Evolutionary conservation across 1,140 invertebrate genomes (phyloP), one percentile per base, ranked within the genome.

Genomic region (Linepithema humile): DNA sequence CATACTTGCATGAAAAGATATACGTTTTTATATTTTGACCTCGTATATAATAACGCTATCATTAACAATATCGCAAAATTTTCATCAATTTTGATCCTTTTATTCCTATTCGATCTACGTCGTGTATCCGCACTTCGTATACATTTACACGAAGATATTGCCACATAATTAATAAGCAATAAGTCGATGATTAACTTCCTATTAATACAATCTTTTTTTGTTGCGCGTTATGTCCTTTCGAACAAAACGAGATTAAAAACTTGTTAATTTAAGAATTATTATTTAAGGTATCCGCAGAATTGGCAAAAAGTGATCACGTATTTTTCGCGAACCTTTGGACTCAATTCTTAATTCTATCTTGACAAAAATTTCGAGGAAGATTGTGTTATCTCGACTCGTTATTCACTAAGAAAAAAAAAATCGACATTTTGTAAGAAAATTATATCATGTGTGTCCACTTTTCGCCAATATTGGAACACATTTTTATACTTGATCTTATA

Each of bases 381-480:
- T 29, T 65, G 53, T 50, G 32, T 38, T 29, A n/a, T 85, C 85
- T 91, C 85, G 82, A 85, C 88, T 64, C 15, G 10, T 45, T 90
- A 65, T 48, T 57, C 23, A 35, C 53, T 48, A 60, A 29, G n/a
- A 6, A 50, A 23, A 40, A 77, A 75, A 67, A 29, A 84, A 65
- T 65, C 45, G 20, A 67, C 29, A 26, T 59, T 23, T 32, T 43
- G 4, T 73, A 65, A 67, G 29, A 15, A 84, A 64, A 84, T 43
- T 62, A 77, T 12, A 29, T 38, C 50, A 74, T 23, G 17, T 29
- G 20, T n/a, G n/a, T 48, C 29, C 48, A 57, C 45, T 64, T 48
- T 82, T 80, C 23, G 53, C 40, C 64, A 59, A 64, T 65, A 55
- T 12, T 7, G n/a, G 26, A 20, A 48, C 23, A 29, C 35, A 32